phyloP scores from a whole-genome alignment of 1,140 invertebrate genomes.

The Leptopilina boulardi region DNA sequence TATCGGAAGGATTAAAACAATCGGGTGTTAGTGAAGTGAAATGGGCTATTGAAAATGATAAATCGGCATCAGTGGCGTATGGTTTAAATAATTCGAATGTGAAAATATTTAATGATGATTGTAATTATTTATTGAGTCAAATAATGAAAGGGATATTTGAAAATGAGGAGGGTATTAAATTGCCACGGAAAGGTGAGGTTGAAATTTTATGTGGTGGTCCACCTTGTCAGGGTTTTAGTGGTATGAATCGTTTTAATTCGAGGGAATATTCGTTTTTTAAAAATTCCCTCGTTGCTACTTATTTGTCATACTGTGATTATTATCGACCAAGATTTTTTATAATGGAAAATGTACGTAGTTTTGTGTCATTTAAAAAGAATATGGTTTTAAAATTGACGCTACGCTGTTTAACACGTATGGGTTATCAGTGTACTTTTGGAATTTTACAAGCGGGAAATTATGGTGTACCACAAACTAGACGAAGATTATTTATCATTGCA shows the following conservation, averaged over 20 bases:
- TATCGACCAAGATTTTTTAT: conserved; percentile 91
- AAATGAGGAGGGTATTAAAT: conserved; percentile 77
- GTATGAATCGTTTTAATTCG: conserved; percentile 93
- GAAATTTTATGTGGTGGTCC: conserved; percentile 91
- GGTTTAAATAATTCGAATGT: conserved; percentile 85
- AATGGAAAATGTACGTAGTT: conserved; percentile 92
- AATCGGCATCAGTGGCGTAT: conserved; percentile 88
- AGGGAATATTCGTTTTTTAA: conserved; percentile 92
- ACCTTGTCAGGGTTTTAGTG: conserved; percentile 94
- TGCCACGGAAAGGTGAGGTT: conserved; percentile 89
- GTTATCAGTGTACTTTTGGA: conserved; percentile 92
- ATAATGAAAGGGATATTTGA: conserved; percentile 61
- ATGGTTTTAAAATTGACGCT: conserved; percentile 91
- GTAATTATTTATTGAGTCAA: conserved; percentile 58
- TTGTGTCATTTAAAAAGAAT: conserved; percentile 86
- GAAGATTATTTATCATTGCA: conserved; percentile 88
- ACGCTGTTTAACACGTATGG: conserved; percentile 87
- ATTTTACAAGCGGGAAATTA: conserved; percentile 92
- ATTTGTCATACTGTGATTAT: conserved; percentile 90
- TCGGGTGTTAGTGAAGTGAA: conserved; percentile 81
- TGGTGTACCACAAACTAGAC: conserved; percentile 89
- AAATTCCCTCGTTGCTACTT: conserved; percentile 91
- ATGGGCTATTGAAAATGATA: conserved; percentile 91
- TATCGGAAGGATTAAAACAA: conserved; percentile 85
- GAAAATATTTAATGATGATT: conserved; percentile 89